phyloP scores from a whole-genome alignment of 2,888 invertebrate species.

The Lochmaea crataegi region DNA sequence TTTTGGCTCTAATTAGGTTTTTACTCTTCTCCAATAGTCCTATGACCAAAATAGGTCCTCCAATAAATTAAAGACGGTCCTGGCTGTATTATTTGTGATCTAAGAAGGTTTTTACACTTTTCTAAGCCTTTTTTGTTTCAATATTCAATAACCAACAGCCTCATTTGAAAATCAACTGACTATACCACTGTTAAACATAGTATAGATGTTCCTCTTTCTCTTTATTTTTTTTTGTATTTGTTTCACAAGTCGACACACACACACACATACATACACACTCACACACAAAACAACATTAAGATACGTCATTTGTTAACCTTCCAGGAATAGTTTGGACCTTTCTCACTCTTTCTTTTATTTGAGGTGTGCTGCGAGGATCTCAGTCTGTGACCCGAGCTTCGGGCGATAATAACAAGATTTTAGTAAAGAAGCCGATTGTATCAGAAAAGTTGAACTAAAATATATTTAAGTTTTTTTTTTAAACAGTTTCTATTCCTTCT shows the following conservation, averaged over 20 bases:
- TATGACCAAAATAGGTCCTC: too few relatives aligned
- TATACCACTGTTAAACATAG: constrained; percentile 20
- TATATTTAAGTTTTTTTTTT: constrained; percentile 29
- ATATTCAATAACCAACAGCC: background rate
- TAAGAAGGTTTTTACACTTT: too few relatives aligned
- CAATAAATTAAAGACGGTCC: too few relatives aligned
- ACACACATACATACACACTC: background rate
- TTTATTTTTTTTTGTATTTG: constrained; percentile 22
- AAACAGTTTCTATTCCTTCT: background rate
- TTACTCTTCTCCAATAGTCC: too few relatives aligned
- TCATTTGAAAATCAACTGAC: background rate
- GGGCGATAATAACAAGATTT: constrained; percentile 44
- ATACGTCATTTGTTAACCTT: constrained; percentile 40
- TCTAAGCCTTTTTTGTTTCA: too few relatives aligned
- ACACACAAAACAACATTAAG: constrained; percentile 28
- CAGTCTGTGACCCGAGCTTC: constrained; percentile 34
- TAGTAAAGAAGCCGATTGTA: constrained; percentile 37
- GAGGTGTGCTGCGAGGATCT: constrained; percentile 39
- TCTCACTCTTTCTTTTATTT: constrained; percentile 41
- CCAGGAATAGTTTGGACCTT: constrained; percentile 41
- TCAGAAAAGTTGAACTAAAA: constrained; percentile 34
- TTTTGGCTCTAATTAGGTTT: too few relatives aligned
- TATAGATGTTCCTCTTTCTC: constrained; percentile 24
- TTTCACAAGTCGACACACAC: constrained; percentile 31
- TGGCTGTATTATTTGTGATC: too few relatives aligned